Base-by-base conservation (phyloP, 1,140 invertebrate genomes). In the Saxidomus purpurata region DNA sequence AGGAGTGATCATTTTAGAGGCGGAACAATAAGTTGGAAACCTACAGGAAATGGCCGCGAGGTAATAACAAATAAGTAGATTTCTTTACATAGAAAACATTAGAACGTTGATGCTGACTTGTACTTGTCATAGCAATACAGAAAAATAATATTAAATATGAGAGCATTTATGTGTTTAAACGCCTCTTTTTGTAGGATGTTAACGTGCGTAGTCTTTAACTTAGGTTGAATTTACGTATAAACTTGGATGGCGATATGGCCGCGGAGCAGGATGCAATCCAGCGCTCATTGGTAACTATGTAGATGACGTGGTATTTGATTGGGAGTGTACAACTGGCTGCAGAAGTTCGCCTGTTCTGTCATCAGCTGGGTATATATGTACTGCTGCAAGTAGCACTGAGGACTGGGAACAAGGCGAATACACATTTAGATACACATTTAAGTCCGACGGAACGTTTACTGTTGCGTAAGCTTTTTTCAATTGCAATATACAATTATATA, bases 381-480 rank as follows among this genome's bases (percentile, higher is more conserved):
- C 52, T 28, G 81, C 81, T 1, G 36, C 25, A 1, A 83, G 81
- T 43, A 19, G 0, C 1, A 13, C 17, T 13, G 34, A 83, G 25
- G n/a, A 83, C 34, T 83, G 81, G 81, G 81, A 83, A 69, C 55
- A 25, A 38, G 61, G 59, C 1, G 81, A 83, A 69, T 40, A 83
- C 31, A 43, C 81, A 11, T 83, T 83, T 47, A 63, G 9, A 25
- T 67, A 83, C 49, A 83, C 55, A 0, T 83, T 83, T 43, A 47
- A n/a, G 0, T 17, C 17, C 15, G n/a, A 49, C 17, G 81, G 81
- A 36, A 31, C 31, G 0, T 83, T 83, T 25, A 67, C 34, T 2
- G 25, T 80, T 6, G 19, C 13, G 77, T 80, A 36, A 61, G 19
- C 22, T 28, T 4, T n/a, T 63, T 63, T n/a, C n/a, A n/a, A n/a